Evolutionary conservation across 2,113 vertebrate species (phyloP).

Genomic region (Myotis yumanensis): DNA sequence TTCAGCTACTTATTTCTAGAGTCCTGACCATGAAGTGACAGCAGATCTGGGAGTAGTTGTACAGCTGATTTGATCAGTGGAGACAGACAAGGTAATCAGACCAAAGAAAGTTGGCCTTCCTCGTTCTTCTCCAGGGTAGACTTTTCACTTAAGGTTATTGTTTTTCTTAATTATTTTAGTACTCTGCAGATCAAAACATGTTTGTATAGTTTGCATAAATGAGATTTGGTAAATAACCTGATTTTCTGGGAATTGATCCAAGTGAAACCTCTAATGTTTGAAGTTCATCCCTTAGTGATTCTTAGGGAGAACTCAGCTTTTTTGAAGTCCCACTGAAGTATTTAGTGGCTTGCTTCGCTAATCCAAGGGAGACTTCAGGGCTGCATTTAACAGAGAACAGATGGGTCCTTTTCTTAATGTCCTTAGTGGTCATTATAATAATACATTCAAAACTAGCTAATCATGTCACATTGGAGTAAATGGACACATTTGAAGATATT

Average conservation of each 20-base stretch:
- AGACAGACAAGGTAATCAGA: conserved; percentile 2
- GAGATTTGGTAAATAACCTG: conserved; percentile 67
- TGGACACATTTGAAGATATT: neutral
- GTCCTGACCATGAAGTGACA: neutral
- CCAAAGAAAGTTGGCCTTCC: neutral
- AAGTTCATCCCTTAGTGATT: conserved; percentile 59
- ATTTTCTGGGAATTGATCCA: conserved; percentile 71
- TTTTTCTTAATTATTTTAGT: conserved; percentile 59
- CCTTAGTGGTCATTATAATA: conserved; percentile 48
- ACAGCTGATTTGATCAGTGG: neutral
- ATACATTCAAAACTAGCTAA: conserved; percentile 51
- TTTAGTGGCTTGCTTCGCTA: conserved; percentile 58
- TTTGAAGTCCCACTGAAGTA: conserved; percentile 59
- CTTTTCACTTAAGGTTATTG: conserved; percentile 46
- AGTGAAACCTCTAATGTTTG: conserved; percentile 62
- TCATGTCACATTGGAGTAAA: neutral
- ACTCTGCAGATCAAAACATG: conserved; percentile 50
- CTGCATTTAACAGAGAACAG: conserved; percentile 56
- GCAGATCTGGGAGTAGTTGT: neutral
- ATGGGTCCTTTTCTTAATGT: conserved; percentile 37
- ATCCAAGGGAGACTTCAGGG: conserved; percentile 45
- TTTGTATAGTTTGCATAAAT: conserved; percentile 65
- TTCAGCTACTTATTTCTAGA: neutral
- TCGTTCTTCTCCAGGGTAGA: neutral
- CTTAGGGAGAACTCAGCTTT: conserved; percentile 39